phyloP scores from a whole-genome alignment of 2,113 vertebrate species.

The Lepisosteus oculatus region DNA sequence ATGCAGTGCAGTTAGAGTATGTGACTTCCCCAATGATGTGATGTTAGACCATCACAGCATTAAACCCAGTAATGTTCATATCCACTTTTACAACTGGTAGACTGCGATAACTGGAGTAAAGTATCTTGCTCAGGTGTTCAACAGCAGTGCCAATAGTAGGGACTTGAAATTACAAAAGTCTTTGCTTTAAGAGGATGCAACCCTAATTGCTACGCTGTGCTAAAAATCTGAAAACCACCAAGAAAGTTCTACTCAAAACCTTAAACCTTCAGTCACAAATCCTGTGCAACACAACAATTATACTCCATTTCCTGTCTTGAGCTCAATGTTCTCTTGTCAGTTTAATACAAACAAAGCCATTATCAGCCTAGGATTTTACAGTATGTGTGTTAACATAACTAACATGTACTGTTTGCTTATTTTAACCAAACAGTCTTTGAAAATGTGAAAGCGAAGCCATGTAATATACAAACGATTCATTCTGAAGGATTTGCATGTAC shows the following conservation, averaged over 20 bases:
- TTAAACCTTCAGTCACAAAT: conserved; percentile 30
- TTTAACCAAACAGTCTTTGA: conserved; percentile 56
- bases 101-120: too few species aligned
- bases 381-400: conserved; percentile 62
- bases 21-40: too few species aligned
- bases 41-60: too few species aligned
- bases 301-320: neutral
- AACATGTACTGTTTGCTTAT: conserved; percentile 53
- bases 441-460: conserved; percentile 61
- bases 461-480: conserved; percentile 68
- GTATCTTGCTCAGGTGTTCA: too few species aligned
- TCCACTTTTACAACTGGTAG: too few species aligned
- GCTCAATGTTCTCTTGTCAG: conserved; percentile 31
- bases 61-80: too few species aligned
- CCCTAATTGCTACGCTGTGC: too few species aligned
- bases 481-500: conserved; percentile 67
- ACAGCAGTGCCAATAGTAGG: too few species aligned
- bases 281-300: neutral
- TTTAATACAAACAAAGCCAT: conserved; percentile 57
- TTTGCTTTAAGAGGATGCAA: too few species aligned
- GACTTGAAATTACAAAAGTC: too few species aligned
- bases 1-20: too few species aligned
- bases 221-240: too few species aligned
- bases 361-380: conserved; percentile 64
- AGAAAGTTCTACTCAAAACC: conserved; percentile 40